A percentile compares a stretch with the other conserved stretches of the same genome.
Evolutionary conservation across 2,888 invertebrate genomes (phyloP).

Genomic region (Plagodis dolabraria): DNA sequence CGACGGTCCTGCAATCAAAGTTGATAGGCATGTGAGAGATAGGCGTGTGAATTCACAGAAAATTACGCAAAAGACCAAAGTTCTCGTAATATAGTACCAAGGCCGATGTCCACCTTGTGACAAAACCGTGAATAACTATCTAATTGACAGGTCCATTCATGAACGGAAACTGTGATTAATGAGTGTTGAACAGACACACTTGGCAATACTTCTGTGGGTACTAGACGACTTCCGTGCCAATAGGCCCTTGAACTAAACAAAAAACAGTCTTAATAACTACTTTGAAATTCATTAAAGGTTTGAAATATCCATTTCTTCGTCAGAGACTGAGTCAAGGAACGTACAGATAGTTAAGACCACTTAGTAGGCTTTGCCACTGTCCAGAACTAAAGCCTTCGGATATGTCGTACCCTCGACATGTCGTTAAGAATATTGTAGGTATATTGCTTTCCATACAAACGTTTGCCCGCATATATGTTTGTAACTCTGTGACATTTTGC

Average conservation of each 20-base stretch:
- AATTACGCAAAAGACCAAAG: constrained; percentile 6
- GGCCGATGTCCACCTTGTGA: constrained; percentile 21
- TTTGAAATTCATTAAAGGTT: neutral
- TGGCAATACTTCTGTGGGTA: constrained; percentile 8
- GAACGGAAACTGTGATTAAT: constrained; percentile 21
- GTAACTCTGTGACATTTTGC: no score
- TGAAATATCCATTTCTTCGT: neutral
- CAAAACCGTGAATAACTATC: constrained; percentile 7
- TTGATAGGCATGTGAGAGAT: no score
- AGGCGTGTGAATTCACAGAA: neutral
- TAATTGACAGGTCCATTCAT: constrained; percentile 25
- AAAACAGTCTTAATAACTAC: no score
- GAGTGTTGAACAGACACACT: constrained; percentile 5
- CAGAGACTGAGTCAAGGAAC: no score
- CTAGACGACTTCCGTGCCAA: constrained; percentile 9
- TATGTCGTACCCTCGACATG: no score
- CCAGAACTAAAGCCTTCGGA: no score
- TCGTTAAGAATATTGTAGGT: no score
- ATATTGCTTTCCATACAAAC: no score
- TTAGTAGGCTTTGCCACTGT: no score
- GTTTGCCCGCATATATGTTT: no score
- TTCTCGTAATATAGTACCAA: constrained; percentile 21
- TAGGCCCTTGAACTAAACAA: neutral
- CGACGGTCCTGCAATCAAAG: no score
- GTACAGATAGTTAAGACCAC: no score